Percentiles rank a stretch among this genome's conserved stretches.
phyloP scores from a whole-genome alignment of 2,888 invertebrate genomes.

The Nomada hirtipes region DNA sequence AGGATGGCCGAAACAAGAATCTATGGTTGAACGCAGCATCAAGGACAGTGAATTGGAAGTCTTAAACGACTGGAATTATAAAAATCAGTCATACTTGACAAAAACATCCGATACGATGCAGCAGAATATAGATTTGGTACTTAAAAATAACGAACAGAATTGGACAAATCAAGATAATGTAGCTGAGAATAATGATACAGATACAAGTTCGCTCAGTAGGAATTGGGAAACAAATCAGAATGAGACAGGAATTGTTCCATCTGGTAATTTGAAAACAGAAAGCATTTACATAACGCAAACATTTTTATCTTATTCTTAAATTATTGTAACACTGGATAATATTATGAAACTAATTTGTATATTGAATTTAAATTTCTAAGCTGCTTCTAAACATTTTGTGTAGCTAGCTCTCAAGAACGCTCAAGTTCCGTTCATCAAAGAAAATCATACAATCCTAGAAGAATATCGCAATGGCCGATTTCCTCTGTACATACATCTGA shows the following conservation, averaged over 20 bases:
- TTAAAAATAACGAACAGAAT: constrained; percentile 51
- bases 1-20: constrained; percentile 68
- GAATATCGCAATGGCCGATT: constrained; percentile 69
- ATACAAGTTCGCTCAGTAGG: constrained; percentile 34
- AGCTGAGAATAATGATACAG: constrained; percentile 39
- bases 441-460: constrained; percentile 58
- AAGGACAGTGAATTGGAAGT: constrained; percentile 86
- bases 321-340: constrained; percentile 3
- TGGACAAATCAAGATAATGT: constrained; percentile 47
- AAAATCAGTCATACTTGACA: constrained; percentile 55
- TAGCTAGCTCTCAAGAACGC: constrained; percentile 36
- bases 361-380: not conserved
- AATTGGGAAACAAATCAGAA: constrained; percentile 49
- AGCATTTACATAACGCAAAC: not conserved
- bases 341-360: not conserved
- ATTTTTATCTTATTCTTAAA: not conserved
- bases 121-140: constrained; percentile 56
- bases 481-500: constrained; percentile 54
- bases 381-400: constrained; percentile 23
- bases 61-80: constrained; percentile 71
- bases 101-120: constrained; percentile 35
- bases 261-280: constrained; percentile 54
- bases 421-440: constrained; percentile 51
- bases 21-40: constrained; percentile 86
- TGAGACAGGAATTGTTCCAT: constrained; percentile 8